Conservation (phyloP, 2,888 invertebrate genomes). For the Tipula vernalis region DNA sequence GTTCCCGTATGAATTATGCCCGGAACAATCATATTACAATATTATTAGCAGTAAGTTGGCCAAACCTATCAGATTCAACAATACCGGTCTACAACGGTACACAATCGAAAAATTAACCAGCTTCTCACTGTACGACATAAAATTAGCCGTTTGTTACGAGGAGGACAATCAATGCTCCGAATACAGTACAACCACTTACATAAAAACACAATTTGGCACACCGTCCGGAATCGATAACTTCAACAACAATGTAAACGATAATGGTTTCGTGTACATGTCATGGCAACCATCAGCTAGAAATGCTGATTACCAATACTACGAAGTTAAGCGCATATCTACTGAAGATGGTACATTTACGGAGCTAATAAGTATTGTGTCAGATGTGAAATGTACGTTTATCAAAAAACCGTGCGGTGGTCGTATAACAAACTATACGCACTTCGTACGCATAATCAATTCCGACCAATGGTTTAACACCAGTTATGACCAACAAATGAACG, state of each 20-base stretch:
- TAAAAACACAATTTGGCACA: background rate
- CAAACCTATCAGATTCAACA: background rate
- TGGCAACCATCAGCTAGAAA: background rate
- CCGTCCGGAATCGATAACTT: background rate
- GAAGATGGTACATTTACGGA: background rate
- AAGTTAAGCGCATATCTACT: background rate
- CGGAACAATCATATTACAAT: background rate
- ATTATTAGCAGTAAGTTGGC: background rate
- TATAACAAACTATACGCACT: background rate
- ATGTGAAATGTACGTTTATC: background rate
- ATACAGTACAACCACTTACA: background rate
- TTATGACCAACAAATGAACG: background rate
- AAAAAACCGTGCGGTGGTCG: background rate
- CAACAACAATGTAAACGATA: background rate
- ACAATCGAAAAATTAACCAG: background rate
- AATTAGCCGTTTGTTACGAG: background rate
- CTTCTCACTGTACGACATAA: background rate
- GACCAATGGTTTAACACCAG: background rate
- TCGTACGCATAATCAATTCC: background rate
- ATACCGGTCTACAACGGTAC: background rate
- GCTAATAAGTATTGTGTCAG: background rate
- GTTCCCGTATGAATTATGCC: background rate
- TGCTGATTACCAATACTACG: background rate
- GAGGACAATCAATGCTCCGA: background rate
- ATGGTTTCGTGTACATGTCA: background rate